Evolutionary conservation across 2,888 invertebrate species (phyloP).

Genomic region (Venusia cambrica): DNA sequence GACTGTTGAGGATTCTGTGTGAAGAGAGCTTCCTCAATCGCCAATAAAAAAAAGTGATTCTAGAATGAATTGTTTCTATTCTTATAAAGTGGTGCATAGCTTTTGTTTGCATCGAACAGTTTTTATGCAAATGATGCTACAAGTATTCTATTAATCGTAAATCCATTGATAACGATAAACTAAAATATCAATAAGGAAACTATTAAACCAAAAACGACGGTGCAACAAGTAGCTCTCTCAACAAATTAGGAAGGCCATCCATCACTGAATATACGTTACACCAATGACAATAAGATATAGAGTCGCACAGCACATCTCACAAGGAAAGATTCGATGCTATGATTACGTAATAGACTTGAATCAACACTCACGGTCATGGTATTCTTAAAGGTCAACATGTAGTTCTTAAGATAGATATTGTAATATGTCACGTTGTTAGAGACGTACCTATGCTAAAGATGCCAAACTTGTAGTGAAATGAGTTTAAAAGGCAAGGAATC

Average conservation of each 20-base stretch:
- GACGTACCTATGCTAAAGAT: not conserved
- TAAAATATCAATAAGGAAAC: constrained; percentile 47
- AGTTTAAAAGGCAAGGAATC: not conserved
- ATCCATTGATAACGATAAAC: constrained; percentile 27
- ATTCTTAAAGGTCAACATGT: constrained; percentile 63
- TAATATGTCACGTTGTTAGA: constrained; percentile 21
- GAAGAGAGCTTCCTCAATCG: too few species aligned
- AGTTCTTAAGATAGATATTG: constrained; percentile 47
- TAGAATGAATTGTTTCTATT: too few species aligned
- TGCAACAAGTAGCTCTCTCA: constrained; percentile 48
- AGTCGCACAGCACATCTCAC: constrained; percentile 24
- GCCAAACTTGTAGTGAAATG: constrained; percentile 1
- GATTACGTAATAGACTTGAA: constrained; percentile 70
- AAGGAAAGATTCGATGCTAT: constrained; percentile 60
- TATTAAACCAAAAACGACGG: constrained; percentile 42
- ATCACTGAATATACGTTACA: constrained; percentile 20
- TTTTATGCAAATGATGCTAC: too few species aligned
- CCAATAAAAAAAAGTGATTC: too few species aligned
- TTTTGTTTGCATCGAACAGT: too few species aligned
- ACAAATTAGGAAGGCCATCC: constrained; percentile 35
- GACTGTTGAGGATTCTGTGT: too few species aligned
- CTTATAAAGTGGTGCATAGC: too few species aligned
- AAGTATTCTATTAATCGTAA: too few species aligned
- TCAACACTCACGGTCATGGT: constrained; percentile 72
- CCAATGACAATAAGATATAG: constrained; percentile 10